Conservation (phyloP, 2,797 vertebrate genomes). For the Macropodus opercularis region DNA sequence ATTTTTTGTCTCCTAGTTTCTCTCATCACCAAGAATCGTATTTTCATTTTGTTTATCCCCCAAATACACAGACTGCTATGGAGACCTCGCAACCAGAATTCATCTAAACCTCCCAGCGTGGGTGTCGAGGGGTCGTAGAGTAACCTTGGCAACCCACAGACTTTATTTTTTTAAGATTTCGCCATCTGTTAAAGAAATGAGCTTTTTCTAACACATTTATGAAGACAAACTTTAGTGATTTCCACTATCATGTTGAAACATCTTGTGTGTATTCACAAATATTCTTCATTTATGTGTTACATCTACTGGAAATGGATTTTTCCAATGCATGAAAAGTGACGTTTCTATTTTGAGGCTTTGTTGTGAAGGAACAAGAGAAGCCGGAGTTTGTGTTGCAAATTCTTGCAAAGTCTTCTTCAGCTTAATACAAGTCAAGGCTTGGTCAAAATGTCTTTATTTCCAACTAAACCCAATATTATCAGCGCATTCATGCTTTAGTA, state of each 20-base stretch:
- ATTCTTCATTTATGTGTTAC: not conserved
- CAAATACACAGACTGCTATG: conserved; percentile 52
- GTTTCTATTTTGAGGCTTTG: too few relatives aligned
- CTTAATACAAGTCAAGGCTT: not conserved
- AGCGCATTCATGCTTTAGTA: not conserved
- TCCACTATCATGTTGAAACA: too few relatives aligned
- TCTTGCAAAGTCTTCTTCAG: not conserved
- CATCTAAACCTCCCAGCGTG: conserved; percentile 6
- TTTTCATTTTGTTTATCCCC: conserved; percentile 46
- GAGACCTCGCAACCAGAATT: conserved; percentile 36
- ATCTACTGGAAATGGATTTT: not conserved
- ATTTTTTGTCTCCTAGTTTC: conserved; percentile 33
- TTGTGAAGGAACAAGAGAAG: too few relatives aligned
- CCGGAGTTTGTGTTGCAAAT: not conserved
- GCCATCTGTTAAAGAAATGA: not conserved
- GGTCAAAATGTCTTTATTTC: not conserved
- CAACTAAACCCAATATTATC: not conserved
- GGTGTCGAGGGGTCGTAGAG: conserved; percentile 3
- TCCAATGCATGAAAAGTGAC: too few relatives aligned
- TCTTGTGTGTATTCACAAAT: too few relatives aligned
- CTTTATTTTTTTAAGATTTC: not conserved
- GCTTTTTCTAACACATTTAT: not conserved
- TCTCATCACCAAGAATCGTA: not conserved
- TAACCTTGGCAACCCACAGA: conserved; percentile 6
- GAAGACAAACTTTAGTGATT: not conserved